phyloP scores from a whole-genome alignment of 2,113 vertebrate genomes.

The Phyllopteryx taeniolatus region DNA sequence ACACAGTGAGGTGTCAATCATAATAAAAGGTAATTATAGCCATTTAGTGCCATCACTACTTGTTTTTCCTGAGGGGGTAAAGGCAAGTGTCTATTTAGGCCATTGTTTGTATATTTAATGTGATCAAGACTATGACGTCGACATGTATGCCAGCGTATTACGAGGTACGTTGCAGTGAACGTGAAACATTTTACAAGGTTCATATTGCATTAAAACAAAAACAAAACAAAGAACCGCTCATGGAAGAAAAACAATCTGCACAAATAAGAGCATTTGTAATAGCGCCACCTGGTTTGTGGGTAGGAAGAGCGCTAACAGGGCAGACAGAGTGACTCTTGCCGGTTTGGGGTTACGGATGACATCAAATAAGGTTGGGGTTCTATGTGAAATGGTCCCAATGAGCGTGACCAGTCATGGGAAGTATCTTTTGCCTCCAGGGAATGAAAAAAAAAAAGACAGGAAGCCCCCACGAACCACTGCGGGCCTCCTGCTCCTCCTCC shows the following conservation, averaged over 20 bases:
- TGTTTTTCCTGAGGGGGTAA: too few relatives aligned
- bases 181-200: too few relatives aligned
- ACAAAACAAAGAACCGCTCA: background rate
- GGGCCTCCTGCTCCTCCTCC: conserved; percentile 47
- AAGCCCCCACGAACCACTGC: conserved; percentile 58
- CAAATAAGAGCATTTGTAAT: background rate
- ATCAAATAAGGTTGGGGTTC: conserved; percentile 65
- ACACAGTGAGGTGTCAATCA: too few relatives aligned
- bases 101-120: too few relatives aligned
- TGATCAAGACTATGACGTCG: too few relatives aligned
- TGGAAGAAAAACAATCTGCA: background rate
- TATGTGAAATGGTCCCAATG: conserved; percentile 63
- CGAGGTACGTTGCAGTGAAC: too few relatives aligned
- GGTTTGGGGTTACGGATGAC: conserved; percentile 48
- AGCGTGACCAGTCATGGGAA: conserved; percentile 64
- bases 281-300: conserved; percentile 7
- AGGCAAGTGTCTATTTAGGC: too few relatives aligned
- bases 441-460: conserved; percentile 41
- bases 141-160: background rate
- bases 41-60: too few relatives aligned
- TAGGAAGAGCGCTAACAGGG: conserved; percentile 21
- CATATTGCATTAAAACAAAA: too few relatives aligned
- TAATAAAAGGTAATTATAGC: too few relatives aligned
- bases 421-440: conserved; percentile 56
- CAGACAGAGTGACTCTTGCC: conserved; percentile 30